These are phyloP conservation scores for Drosophila ercepeae DNA, from an alignment of 1,140 invertebrate species.

Conservation along the genomic window DNA sequence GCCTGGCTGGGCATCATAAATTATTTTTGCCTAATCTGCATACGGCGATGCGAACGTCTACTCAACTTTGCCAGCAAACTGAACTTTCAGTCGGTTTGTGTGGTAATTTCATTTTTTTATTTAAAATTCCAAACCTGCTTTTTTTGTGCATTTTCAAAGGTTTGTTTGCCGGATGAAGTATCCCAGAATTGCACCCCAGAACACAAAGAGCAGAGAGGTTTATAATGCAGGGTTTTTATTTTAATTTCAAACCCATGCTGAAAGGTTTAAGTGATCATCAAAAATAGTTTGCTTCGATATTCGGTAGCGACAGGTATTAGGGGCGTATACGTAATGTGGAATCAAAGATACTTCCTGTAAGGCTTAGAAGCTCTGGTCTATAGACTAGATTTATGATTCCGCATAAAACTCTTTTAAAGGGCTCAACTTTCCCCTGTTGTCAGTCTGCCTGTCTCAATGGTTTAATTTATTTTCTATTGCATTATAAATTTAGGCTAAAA, in stretches of 20 bases:
- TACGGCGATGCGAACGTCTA: slow-evolving; percentile 43
- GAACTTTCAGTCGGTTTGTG: slow-evolving; percentile 8
- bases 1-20: slow-evolving; percentile 64
- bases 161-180: background rate
- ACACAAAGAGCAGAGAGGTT: background rate
- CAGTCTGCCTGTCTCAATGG: slow-evolving; percentile 14
- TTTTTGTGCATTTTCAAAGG: background rate
- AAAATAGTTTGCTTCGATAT: too few species aligned
- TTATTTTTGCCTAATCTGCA: slow-evolving; percentile 74
- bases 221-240: too few species aligned
- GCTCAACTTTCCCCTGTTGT: slow-evolving; percentile 3
- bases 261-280: too few species aligned
- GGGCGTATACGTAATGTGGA: too few species aligned
- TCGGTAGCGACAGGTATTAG: too few species aligned
- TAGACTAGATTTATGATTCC: too few species aligned
- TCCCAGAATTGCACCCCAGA: background rate
- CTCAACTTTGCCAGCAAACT: slow-evolving; percentile 8
- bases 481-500: slow-evolving; percentile 33
- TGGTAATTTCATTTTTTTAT: slow-evolving; percentile 4
- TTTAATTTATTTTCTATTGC: slow-evolving; percentile 46
- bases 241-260: background rate
- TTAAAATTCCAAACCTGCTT: background rate
- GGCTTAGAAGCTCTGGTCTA: too few species aligned
- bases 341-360: too few species aligned
- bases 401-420: background rate